These are phyloP conservation scores for Nomada ferruginata DNA, from an alignment of 2,888 invertebrate genomes.

Conservation along the genomic window DNA sequence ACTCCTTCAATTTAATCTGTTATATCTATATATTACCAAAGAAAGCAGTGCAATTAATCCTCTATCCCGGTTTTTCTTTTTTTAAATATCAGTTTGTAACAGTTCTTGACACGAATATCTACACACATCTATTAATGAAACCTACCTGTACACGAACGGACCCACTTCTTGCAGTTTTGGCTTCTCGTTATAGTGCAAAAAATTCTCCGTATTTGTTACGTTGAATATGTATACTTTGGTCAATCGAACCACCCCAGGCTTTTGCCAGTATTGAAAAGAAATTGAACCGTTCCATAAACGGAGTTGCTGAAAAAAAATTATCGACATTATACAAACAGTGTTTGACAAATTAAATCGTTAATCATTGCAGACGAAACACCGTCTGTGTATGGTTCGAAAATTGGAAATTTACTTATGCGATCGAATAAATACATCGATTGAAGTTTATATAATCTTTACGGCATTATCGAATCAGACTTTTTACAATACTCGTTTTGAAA, in stretches of 20 bases:
- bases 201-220: constrained; percentile 93
- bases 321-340: background rate
- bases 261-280: constrained; percentile 95
- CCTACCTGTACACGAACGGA: constrained; percentile 94
- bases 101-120: background rate
- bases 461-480: too few relatives aligned
- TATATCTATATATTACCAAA: background rate
- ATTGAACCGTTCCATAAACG: constrained; percentile 93
- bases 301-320: constrained; percentile 88
- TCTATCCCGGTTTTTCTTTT: background rate
- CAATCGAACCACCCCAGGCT: constrained; percentile 92
- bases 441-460: too few relatives aligned
- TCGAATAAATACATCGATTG: too few relatives aligned
- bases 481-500: background rate
- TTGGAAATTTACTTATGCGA: background rate
- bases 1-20: background rate
- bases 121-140: constrained; percentile 29
- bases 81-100: background rate
- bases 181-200: constrained; percentile 91
- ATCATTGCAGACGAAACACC: background rate
- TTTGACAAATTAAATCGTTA: background rate
- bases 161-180: constrained; percentile 93
- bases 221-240: constrained; percentile 96
- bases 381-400: too few relatives aligned
- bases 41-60: background rate